phyloP scores from a whole-genome alignment of 2,888 invertebrate species.

The Balanococcus diminutus region DNA sequence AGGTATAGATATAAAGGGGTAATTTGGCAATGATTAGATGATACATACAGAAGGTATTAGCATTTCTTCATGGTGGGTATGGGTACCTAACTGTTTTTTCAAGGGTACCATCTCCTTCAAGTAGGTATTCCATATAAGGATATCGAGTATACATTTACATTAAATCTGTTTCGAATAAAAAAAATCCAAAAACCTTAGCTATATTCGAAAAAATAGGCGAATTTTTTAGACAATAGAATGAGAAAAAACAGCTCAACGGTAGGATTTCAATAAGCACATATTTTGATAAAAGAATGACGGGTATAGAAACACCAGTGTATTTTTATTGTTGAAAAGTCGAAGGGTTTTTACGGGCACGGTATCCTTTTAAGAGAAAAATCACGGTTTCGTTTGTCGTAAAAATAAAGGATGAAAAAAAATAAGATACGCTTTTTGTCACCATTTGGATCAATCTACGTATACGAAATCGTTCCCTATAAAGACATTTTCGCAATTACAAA shows the following conservation, averaged over 20 bases:
- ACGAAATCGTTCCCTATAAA: slow-evolving; percentile 10
- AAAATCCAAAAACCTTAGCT: too few species aligned
- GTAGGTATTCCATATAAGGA: not conserved
- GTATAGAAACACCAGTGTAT: not conserved
- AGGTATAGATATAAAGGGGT: too few species aligned
- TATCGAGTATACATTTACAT: not conserved
- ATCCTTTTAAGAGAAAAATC: slow-evolving; percentile 23
- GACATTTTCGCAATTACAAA: slow-evolving; percentile 14
- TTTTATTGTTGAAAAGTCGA: slow-evolving; percentile 6
- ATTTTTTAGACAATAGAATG: not conserved
- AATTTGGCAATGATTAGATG: too few species aligned
- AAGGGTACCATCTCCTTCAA: not conserved
- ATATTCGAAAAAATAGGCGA: not conserved
- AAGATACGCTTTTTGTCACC: not conserved
- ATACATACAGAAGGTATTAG: too few species aligned
- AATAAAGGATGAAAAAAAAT: not conserved
- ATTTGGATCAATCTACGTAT: slow-evolving; percentile 1
- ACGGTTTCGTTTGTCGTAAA: slow-evolving; percentile 31
- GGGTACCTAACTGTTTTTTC: not conserved
- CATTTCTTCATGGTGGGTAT: not conserved
- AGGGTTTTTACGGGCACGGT: not conserved
- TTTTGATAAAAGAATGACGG: not conserved
- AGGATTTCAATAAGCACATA: slow-evolving; percentile 26
- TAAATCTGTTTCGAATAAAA: not conserved
- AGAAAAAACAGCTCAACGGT: not conserved